phyloP scores from a whole-genome alignment of 2,797 vertebrate genomes.

The Takifugu ocellatus region DNA sequence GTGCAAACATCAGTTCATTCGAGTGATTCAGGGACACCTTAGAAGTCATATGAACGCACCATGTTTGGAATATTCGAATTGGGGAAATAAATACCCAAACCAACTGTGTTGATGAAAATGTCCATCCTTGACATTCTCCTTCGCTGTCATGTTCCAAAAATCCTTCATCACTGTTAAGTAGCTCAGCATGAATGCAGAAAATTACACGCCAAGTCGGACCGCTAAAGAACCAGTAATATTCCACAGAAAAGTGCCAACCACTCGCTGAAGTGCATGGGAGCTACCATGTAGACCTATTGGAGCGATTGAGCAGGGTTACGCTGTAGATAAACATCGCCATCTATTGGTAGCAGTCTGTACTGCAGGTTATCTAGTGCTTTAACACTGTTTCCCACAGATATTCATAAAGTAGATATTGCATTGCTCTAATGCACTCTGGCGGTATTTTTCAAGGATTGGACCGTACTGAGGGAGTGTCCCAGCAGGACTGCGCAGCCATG shows the following conservation, averaged over 20 bases:
- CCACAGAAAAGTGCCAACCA: slow-evolving; percentile 34
- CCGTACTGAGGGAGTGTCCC: slow-evolving; percentile 77
- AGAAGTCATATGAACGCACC: no score
- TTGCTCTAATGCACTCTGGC: no score
- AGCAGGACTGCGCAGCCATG: slow-evolving; percentile 69
- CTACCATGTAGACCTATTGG: slow-evolving; percentile 13
- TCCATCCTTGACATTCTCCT: slow-evolving; percentile 13
- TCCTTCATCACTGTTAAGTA: slow-evolving; percentile 29
- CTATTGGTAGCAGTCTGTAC: slow-evolving; percentile 54
- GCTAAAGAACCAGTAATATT: slow-evolving; percentile 43
- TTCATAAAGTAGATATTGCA: background rate
- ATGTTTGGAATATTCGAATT: background rate
- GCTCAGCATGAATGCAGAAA: slow-evolving; percentile 23
- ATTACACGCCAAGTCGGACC: slow-evolving; percentile 28
- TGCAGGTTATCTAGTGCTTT: slow-evolving; percentile 12
- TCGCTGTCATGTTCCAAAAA: background rate
- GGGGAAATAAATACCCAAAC: background rate
- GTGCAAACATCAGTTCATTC: no score
- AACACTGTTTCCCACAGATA: background rate
- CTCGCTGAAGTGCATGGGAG: background rate
- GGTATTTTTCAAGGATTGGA: slow-evolving; percentile 79
- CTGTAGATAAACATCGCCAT: slow-evolving; percentile 46
- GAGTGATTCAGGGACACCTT: no score
- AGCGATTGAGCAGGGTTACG: background rate
- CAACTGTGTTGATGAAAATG: background rate